Evolutionary conservation across 2,113 vertebrate species (phyloP), one percentile per base, ranked within the genome.

Genomic region (Thamnaconus septentrionalis): DNA sequence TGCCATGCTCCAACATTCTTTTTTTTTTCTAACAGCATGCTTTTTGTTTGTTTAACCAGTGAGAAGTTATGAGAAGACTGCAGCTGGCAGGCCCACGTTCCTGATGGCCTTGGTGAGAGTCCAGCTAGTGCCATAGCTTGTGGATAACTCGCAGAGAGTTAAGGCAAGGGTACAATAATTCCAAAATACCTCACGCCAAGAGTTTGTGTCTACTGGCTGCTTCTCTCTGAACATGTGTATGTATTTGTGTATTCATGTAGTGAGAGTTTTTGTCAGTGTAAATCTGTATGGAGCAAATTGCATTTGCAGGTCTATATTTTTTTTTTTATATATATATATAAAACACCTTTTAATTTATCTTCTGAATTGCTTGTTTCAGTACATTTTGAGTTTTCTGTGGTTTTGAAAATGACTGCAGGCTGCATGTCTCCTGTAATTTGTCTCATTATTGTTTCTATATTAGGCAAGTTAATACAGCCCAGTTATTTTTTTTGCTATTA

Each of bases 21-120:
- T 51, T 10, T 5, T 48, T 47, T 46, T 12, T 61, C 53, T 70
- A 57, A 63, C 31, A 41, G 6, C 6, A 6, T 61, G 9, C 18
- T n/a, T 62, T 75, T 60, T 3, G 48, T 74, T 76, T 1, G 3
- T 74, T 31, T 31, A 78, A 53, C 41, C 75, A 93, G 92, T 85
- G 91, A 92, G 82, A 92, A 91, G 79, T 77, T 93, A 63, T 93
- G 84, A 91, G 71, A 65, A 59, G 10, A 42, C 51, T 69, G 9
- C 79, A 57, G 63, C 51, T 49, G 46, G 57, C 60, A 41, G 53
- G 72, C 56, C 49, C 62, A 10, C 10, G 61, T 56, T 40, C 8
- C 0, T 18, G 8, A 54, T 49, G 2, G 45, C 43, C 76, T 59
- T 40, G n/a, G 46, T 56, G 49, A 31, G 18, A 42, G 12, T 75